Evolutionary conservation across 2,113 vertebrate species (phyloP), one percentile per base, ranked within the genome.

Genomic region (Philantomba maxwellii): DNA sequence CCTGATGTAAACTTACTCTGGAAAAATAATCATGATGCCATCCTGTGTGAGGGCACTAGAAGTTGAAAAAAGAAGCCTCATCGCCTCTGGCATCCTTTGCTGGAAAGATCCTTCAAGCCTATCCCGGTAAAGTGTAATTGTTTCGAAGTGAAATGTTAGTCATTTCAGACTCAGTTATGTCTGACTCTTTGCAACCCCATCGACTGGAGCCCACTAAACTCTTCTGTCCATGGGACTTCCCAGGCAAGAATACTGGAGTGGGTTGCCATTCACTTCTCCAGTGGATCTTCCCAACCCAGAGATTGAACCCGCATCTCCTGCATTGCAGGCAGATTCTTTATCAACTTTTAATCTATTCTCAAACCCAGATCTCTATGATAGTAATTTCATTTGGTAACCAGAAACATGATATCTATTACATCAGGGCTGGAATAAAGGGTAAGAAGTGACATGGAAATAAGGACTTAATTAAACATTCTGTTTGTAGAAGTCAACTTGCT

Each of bases 291-390:
- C n/a, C 1, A 1, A 70, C 64, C n/a, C n/a, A 70, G 33, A 70
- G 64, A 36, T 0, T 70, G n/a, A 70, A 21, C 9, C 17, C 0
- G 0, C 2, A 36, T 70, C 64, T 36, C 7, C 4, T 70, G n/a
- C 2, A 70, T 36, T 70, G n/a, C n/a, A 70, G 64, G 64, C 64
- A 1, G 64, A 70, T 70, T 66, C 64, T 66, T 66, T 36, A 21
- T 36, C 64, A 70, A 70, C 64, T 36, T 84, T 73, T 78, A 90
- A 43, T 19, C 23, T 3, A 78, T 53, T 87, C 51, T 87, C 45
- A 90, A 94, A 57, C 2, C 7, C 21, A 33, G 60, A 77, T 87
- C 47, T 77, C 51, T 85, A 9, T 88, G 55, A 51, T 30, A 36
- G 49, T 89, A 25, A 70, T 60, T 75, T n/a, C 58, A 51, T 70